A percentile compares a stretch with the other conserved stretches of the same genome.
Conservation (phyloP, 1,140 invertebrate genomes). For the Ceratosolen solmsi region DNA sequence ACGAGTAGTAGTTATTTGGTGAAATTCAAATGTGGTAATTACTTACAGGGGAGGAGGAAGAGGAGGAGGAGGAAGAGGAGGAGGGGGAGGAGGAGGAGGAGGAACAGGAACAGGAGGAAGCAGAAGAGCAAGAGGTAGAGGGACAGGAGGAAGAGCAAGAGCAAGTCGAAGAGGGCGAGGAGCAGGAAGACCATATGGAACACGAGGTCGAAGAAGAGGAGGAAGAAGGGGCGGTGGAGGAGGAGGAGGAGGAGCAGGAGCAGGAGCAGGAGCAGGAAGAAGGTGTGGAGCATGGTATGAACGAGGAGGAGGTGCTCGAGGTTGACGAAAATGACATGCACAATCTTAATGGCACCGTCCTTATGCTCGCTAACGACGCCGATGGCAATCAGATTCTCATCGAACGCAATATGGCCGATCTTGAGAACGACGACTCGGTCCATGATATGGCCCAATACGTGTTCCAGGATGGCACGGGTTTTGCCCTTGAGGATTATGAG, state of each 20-base stretch:
- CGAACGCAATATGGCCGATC: slow-evolving; percentile 61
- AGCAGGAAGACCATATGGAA: slow-evolving; percentile 52
- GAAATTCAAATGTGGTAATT: not conserved
- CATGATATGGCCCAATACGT: slow-evolving; percentile 60
- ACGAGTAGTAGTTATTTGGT: too few relatives aligned
- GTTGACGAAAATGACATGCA: slow-evolving; percentile 63
- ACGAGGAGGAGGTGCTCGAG: slow-evolving; percentile 56
- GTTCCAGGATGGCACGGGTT: slow-evolving; percentile 58
- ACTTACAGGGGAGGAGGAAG: slow-evolving; percentile 34
- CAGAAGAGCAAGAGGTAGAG: slow-evolving; percentile 2
- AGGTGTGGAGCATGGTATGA: slow-evolving; percentile 43
- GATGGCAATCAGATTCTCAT: slow-evolving; percentile 72
- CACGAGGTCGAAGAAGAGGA: slow-evolving; percentile 50
- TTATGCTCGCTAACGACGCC: slow-evolving; percentile 68
- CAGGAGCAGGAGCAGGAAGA: slow-evolving; percentile 52
- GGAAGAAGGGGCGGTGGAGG: slow-evolving; percentile 52
- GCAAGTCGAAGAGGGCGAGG: slow-evolving; percentile 41
- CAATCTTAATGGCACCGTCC: slow-evolving; percentile 66
- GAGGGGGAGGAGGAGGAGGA: slow-evolving; percentile 42
- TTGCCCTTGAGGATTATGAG: slow-evolving; percentile 54
- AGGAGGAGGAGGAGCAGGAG: slow-evolving; percentile 41
- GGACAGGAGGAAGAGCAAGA: slow-evolving; percentile 36
- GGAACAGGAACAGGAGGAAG: slow-evolving; percentile 45
- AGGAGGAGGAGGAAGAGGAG: slow-evolving; percentile 25
- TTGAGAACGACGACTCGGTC: slow-evolving; percentile 66